Conservation (phyloP, 2,113 vertebrate species). For the Sigmodon hispidus region DNA sequence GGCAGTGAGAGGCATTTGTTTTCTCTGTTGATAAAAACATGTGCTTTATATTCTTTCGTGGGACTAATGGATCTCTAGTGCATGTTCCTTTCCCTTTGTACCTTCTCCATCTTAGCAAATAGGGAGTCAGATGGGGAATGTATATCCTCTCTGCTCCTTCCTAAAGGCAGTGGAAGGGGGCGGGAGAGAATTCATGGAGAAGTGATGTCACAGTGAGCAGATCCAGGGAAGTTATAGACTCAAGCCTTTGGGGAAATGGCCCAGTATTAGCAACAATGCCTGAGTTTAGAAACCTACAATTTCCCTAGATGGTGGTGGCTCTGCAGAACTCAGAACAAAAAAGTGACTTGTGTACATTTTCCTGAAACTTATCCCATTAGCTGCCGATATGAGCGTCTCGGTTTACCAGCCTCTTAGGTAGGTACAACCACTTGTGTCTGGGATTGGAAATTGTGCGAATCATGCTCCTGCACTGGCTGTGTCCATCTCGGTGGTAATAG, state of each 20-base stretch:
- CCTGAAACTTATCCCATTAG: background rate
- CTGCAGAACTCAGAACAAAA: background rate
- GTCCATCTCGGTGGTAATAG: background rate
- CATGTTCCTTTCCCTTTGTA: background rate
- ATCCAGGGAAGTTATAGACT: background rate
- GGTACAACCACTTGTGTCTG: background rate
- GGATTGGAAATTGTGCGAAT: background rate
- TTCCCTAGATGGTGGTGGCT: background rate
- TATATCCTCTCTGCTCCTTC: background rate
- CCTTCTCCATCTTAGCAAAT: background rate
- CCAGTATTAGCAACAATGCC: background rate
- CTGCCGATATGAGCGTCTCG: background rate
- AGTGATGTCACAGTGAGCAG: background rate
- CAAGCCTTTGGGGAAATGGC: background rate
- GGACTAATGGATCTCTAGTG: background rate
- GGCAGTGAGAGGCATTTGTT: conserved; percentile 1
- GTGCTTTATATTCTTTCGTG: conserved; percentile 10
- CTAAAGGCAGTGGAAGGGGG: background rate
- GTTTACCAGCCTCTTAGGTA: background rate
- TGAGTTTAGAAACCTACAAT: background rate
- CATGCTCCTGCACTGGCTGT: background rate
- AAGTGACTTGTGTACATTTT: background rate
- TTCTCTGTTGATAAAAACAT: conserved; percentile 25
- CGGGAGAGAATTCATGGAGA: background rate
- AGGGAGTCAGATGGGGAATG: background rate